Evolutionary conservation across 2,113 vertebrate genomes (phyloP), one percentile per base, ranked within the genome.

Genomic region (Channa argus): DNA sequence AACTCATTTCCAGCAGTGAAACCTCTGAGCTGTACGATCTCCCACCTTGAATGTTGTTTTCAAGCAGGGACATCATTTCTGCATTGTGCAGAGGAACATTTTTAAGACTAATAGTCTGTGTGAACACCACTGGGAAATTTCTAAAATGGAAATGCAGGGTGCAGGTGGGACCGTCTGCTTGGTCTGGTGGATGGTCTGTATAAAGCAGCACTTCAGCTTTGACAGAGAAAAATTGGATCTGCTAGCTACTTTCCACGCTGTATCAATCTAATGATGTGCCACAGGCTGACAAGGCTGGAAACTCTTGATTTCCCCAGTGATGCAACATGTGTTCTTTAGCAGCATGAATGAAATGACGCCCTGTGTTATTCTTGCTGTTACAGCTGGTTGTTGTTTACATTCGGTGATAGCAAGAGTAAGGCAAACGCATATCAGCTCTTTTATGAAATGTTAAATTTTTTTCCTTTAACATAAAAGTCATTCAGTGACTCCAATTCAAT

Each of bases 81-180:
- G 64, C 51, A 58, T 71, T 53, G 33, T 64, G 74, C 33, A 39
- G 68, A 55, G 78, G 65, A 73, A 83, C 74, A 86, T 81, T 83
- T 86, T 56, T 10, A 86, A 88, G 81, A 91, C 79, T 45, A 80
- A 86, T 63, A 78, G 81, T 51, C 39, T 51, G 50, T 46, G 58
- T 52, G 78, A 88, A 88, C 67, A 24, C 82, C 50, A 70, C 14
- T 77, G 89, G 89, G 89, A 86, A 91, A 83, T 88, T 74, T 88
- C 82, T 53, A 0, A 12, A 68, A 79, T 68, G 69, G 63, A 83
- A 86, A 84, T 77, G 58, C 62, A 73, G 11, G 76, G 46, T 13
- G 53, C 76, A 77, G 74, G 71, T 46, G 86, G 67, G 76, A 69
- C 24, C 53, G 56, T 56, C 61, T 51, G 50, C 64, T 62, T 49